These are phyloP conservation scores for Bubo scandiacus DNA, from an alignment of 2,113 vertebrate genomes.

Conservation along the genomic window DNA sequence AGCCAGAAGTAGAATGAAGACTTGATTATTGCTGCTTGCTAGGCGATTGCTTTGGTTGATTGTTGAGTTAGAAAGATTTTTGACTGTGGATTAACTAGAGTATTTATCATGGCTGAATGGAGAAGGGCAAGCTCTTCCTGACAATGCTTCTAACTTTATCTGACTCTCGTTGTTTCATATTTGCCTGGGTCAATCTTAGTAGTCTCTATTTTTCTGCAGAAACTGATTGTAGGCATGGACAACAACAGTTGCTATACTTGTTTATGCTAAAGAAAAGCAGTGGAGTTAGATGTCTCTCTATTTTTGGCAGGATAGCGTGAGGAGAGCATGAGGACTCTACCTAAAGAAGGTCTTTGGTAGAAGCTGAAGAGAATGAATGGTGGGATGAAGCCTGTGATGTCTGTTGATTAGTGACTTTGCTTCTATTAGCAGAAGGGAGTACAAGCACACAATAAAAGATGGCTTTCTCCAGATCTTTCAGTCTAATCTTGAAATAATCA, in stretches of 20 bases:
- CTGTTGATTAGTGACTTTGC: background rate
- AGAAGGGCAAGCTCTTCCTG: background rate
- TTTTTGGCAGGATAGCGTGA: background rate
- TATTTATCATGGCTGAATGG: background rate
- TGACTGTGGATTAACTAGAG: background rate
- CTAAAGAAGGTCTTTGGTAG: background rate
- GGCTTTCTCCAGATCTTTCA: background rate
- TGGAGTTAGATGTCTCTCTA: background rate
- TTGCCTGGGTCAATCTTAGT: background rate
- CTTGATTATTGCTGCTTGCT: background rate
- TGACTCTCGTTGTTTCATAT: background rate
- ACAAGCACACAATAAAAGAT: background rate
- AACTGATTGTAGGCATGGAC: background rate
- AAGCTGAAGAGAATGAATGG: background rate
- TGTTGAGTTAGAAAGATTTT: background rate
- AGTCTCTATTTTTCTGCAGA: background rate
- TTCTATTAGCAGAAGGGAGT: background rate
- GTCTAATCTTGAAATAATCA: background rate
- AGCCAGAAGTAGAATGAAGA: background rate
- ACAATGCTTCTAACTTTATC: background rate
- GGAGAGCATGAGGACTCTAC: background rate
- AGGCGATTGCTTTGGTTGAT: background rate
- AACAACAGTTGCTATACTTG: background rate
- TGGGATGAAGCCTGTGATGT: background rate
- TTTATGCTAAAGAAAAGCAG: background rate